These are phyloP conservation scores for Halichoeres trimaculatus DNA, from an alignment of 2,113 vertebrate genomes.

Conservation along the genomic window DNA sequence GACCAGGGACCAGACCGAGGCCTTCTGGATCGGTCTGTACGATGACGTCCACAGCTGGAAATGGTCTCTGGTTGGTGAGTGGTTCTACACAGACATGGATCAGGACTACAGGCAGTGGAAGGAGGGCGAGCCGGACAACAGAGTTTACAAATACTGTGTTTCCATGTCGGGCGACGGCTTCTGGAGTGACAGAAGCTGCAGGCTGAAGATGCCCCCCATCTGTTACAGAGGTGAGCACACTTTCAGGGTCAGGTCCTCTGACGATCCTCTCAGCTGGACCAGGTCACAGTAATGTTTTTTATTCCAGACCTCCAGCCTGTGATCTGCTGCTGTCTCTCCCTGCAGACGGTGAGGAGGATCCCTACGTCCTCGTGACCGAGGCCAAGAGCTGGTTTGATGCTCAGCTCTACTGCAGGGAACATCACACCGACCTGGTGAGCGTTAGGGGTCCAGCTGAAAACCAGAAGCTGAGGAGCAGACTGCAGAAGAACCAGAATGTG, in stretches of 20 bases:
- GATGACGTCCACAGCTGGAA: conserved; percentile 7
- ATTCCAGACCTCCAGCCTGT: too few relatives aligned
- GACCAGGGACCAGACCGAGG: fast-evolving
- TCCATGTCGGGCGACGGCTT: background rate
- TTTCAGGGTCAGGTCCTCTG: too few relatives aligned
- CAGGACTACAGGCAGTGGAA: conserved; percentile 1
- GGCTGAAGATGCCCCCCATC: background rate
- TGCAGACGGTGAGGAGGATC: background rate
- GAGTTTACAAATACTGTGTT: background rate
- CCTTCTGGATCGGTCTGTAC: conserved; percentile 33
- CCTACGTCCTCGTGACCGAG: background rate
- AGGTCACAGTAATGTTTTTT: too few relatives aligned
- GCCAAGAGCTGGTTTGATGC: conserved; percentile 9
- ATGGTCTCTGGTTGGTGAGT: conserved; percentile 2
- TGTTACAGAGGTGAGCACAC: background rate
- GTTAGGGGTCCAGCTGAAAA: background rate
- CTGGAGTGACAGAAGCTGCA: conserved; percentile 11
- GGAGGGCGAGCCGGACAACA: background rate
- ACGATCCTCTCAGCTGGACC: too few relatives aligned
- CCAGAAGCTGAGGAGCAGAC: background rate
- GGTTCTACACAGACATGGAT: background rate
- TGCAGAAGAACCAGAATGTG: fast-evolving
- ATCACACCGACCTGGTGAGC: conserved; percentile 25
- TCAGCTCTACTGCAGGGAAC: conserved; percentile 13
- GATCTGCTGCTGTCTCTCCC: too few relatives aligned